phyloP scores from a whole-genome alignment of 2,888 invertebrate genomes.

The Brachyopa scutellaris region DNA sequence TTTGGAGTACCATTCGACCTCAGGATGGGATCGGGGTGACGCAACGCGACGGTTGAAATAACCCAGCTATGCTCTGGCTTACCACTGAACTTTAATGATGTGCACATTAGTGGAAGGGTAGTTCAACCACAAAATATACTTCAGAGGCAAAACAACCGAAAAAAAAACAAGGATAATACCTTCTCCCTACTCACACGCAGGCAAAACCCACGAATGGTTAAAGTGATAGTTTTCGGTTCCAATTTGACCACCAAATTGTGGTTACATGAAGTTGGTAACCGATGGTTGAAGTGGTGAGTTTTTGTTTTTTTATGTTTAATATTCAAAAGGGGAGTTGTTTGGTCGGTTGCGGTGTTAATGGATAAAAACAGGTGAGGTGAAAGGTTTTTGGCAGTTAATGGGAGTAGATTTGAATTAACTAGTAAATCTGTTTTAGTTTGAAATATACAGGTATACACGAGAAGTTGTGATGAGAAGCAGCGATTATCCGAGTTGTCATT shows the following conservation, averaged over 20 bases:
- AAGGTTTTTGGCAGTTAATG: no score
- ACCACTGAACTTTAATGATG: slow-evolving; percentile 69
- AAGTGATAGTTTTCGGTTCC: slow-evolving; percentile 59
- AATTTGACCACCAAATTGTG: slow-evolving; percentile 59
- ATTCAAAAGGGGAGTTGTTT: not conserved
- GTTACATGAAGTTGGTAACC: slow-evolving; percentile 49
- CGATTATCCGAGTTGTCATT: no score
- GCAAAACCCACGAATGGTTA: slow-evolving; percentile 30
- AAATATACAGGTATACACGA: no score
- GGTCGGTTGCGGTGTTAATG: no score
- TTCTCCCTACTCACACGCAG: slow-evolving; percentile 21
- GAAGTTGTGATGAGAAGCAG: no score
- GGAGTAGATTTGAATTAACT: no score
- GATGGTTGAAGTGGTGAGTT: slow-evolving; percentile 18
- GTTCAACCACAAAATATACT: slow-evolving; percentile 63
- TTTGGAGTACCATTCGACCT: slow-evolving; percentile 12
- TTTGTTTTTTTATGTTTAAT: not conserved
- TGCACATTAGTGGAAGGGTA: slow-evolving; percentile 59
- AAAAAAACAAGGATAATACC: not conserved
- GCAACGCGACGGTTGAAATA: slow-evolving; percentile 30
- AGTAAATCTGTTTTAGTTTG: no score
- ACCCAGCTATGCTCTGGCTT: slow-evolving; percentile 45
- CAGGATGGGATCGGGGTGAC: slow-evolving; percentile 9
- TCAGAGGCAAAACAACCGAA: slow-evolving; percentile 4
- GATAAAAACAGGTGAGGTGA: no score